phyloP scores from a whole-genome alignment of 1,140 invertebrate species.

The Macrostomum lignano region DNA sequence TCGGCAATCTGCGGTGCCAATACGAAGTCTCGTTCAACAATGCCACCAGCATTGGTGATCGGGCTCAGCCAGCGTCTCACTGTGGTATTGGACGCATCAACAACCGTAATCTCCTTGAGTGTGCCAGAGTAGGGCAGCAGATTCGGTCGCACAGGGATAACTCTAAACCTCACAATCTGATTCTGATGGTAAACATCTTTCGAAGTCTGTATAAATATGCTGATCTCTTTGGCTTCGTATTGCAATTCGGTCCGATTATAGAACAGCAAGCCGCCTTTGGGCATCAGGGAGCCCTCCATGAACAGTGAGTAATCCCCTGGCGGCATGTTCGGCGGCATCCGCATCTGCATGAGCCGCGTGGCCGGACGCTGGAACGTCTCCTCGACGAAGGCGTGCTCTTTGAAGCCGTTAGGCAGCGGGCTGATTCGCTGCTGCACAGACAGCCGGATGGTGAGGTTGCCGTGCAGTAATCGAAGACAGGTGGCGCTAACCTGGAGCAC shows the following conservation, averaged over 20 bases:
- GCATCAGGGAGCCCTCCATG: conserved; percentile 40
- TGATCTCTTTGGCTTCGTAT: conserved; percentile 19
- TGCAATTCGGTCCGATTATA: conserved; percentile 18
- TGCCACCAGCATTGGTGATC: conserved; percentile 37
- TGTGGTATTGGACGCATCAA: conserved; percentile 43
- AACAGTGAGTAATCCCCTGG: conserved; percentile 50
- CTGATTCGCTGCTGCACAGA: conserved; percentile 14
- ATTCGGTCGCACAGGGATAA: conserved; percentile 20
- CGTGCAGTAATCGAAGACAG: conserved; percentile 15
- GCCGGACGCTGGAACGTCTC: conserved; percentile 14
- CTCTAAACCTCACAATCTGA: conserved; percentile 39
- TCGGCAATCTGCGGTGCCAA: conserved; percentile 64
- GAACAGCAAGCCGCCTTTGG: conserved; percentile 14
- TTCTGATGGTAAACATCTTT: conserved; percentile 30
- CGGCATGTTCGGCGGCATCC: conserved; percentile 17
- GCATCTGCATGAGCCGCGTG: conserved; percentile 15
- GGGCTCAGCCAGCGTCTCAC: conserved; percentile 63
- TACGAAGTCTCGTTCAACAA: no score
- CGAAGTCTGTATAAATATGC: conserved; percentile 73
- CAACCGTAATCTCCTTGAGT: conserved; percentile 8
- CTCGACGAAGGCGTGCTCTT: conserved; percentile 12
- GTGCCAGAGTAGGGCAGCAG: conserved; percentile 13
- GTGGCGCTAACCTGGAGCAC: conserved; percentile 16
- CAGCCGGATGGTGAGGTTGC: no score
- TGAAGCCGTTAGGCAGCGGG: conserved; percentile 12